Base-by-base conservation (phyloP, 1,140 invertebrate species). In the Drosophila melanica region DNA sequence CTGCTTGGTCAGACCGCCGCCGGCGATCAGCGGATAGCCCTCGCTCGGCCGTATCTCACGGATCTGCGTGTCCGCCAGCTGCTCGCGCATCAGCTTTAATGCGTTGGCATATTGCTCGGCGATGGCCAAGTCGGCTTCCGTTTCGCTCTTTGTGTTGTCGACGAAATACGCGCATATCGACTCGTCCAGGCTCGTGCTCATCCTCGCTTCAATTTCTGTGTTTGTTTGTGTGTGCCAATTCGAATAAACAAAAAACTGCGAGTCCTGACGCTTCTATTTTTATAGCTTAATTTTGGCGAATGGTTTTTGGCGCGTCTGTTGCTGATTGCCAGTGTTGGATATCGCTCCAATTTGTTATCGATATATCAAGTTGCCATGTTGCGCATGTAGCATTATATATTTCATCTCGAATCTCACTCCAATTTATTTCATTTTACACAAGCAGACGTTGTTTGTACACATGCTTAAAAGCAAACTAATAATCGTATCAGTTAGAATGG, bases 1-100 rank as follows among this genome's bases (percentile, higher is more conserved):
- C 75, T 93, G 95, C 77, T 96, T 96, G 47, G 92, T 93, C 11
- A 95, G 92, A 6, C 93, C 91, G 1, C 90, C 87, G 48, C 73
- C 75, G 2, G 87, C 77, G 48, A 91, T 91, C 20, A 91, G 55
- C 5, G 81, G 74, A 55, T 72, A 90, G 2, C 90, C 87, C 55
- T 91, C 90, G 23, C 77, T 87, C 11, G 84, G 68, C 11, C 86
- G 85, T 10, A 91, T 90, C 12, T 82, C 75, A 3, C 87, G 79
- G 8, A 91, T 87, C 11, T 91, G 90, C 0, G 86, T 79, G 14
- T 91, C 87, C 1, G 62, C 64, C 55, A 91, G 57, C 27, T 90
- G 79, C 35, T 79, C 64, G 8, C 74, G 75, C 20, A 91, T 70
- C 9, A 84, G 27, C 8, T 53, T 57, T 45, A 77, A 45, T 1